These are phyloP conservation scores for Brachylomia viminalis DNA, from an alignment of 2,888 invertebrate species.

Conservation along the genomic window DNA sequence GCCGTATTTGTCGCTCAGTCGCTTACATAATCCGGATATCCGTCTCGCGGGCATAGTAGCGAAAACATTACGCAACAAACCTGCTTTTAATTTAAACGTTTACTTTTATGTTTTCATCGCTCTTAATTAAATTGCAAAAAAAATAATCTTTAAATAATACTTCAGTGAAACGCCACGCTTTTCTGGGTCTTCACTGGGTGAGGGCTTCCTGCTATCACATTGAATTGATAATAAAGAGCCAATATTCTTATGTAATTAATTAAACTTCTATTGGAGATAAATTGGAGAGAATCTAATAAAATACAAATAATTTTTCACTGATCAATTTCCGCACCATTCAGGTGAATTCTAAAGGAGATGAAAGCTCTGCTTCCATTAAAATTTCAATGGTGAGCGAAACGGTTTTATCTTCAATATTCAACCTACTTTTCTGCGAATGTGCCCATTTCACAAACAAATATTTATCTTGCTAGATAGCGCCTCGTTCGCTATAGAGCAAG, in stretches of 20 bases:
- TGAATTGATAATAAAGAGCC: background rate
- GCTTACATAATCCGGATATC: background rate
- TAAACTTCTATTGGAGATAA: background rate
- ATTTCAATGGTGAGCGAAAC: background rate
- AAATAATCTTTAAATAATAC: background rate
- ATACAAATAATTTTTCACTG: background rate
- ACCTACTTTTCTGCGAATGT: background rate
- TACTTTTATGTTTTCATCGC: background rate
- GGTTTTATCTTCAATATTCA: background rate
- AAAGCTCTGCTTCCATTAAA: background rate
- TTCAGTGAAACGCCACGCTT: background rate
- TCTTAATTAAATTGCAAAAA: background rate
- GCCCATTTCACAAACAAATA: background rate
- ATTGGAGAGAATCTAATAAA: constrained; percentile 4
- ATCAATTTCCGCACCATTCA: background rate
- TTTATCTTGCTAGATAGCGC: background rate
- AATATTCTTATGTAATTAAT: background rate
- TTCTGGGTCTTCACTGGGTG: background rate
- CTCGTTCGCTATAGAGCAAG: background rate
- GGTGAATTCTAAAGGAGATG: background rate
- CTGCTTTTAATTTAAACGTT: background rate
- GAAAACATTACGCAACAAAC: background rate
- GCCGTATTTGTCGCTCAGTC: background rate
- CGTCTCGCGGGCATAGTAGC: background rate
- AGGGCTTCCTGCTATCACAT: background rate